Percentiles rank a stretch among this genome's conserved stretches.
These are phyloP conservation scores for Drosophila funebris DNA, from an alignment of 1,140 invertebrate genomes.

Conservation along the genomic window DNA sequence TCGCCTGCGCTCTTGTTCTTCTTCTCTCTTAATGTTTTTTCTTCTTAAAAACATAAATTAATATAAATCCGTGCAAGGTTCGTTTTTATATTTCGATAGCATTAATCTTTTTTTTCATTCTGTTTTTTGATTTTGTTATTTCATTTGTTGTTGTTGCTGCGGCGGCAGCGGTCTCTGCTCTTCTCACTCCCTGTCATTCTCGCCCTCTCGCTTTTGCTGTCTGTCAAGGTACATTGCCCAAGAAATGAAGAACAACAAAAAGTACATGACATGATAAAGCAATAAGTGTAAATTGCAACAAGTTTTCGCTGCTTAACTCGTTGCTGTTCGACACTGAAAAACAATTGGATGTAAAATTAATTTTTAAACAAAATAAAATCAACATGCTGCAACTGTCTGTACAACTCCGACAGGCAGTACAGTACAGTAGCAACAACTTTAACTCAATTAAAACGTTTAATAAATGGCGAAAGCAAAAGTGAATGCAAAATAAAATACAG, in stretches of 20 bases:
- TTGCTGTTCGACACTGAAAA: conserved; percentile 44
- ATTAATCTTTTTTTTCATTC: conserved; percentile 37
- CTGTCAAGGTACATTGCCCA: conserved; percentile 30
- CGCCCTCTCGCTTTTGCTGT: background rate
- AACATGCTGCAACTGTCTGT: conserved; percentile 20
- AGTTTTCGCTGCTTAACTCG: conserved; percentile 50
- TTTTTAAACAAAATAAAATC: conserved; percentile 68
- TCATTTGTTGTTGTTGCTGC: background rate
- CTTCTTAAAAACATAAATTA: conserved; percentile 49
- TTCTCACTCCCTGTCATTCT: background rate
- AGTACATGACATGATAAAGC: conserved; percentile 66
- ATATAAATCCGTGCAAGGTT: conserved; percentile 39
- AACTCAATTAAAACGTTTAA: conserved; percentile 76
- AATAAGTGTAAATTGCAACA: conserved; percentile 80
- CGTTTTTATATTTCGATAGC: conserved; percentile 33
- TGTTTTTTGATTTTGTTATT: conserved; percentile 3
- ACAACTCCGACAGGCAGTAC: conserved; percentile 4
- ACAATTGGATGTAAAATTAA: conserved; percentile 79
- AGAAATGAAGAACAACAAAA: conserved; percentile 25
- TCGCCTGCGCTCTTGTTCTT: conserved; percentile 5
- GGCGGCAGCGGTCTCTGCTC: background rate
- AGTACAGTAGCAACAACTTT: conserved; percentile 38
- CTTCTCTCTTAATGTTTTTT: background rate
- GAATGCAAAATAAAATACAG: background rate
- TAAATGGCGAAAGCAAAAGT: conserved; percentile 44